Evolutionary conservation across 2,888 invertebrate genomes (phyloP).

Genomic region (Orthosia cruda): DNA sequence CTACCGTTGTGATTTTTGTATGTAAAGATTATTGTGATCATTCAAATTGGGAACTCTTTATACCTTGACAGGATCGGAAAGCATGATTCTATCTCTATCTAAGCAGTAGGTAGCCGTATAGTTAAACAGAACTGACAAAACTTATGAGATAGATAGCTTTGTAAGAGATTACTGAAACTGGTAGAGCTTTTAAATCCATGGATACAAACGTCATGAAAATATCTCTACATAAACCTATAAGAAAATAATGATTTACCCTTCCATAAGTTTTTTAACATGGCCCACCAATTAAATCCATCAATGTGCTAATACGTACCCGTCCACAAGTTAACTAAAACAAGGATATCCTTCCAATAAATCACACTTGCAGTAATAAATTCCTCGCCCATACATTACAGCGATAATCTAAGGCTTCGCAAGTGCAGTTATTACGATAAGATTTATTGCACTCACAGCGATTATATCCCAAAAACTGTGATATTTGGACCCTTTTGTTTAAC

Average conservation of each 20-base stretch:
- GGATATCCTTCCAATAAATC: slow-evolving; percentile 84
- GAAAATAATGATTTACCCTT: no score
- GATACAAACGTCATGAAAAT: neutral
- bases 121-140: no score
- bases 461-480: slow-evolving; percentile 90
- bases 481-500: slow-evolving; percentile 90
- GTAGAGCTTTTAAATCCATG: neutral
- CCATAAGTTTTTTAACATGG: neutral
- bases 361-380: slow-evolving; percentile 75
- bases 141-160: neutral
- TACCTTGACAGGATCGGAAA: neutral
- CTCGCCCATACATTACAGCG: slow-evolving; percentile 83
- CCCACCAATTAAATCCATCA: slow-evolving; percentile 35
- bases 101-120: neutral
- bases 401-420: slow-evolving; percentile 86
- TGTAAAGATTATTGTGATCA: no score
- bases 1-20: neutral
- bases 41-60: neutral
- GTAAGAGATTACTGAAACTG: neutral
- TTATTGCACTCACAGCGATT: slow-evolving; percentile 87
- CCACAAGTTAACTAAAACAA: slow-evolving; percentile 62
- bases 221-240: no score
- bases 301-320: slow-evolving; percentile 51
- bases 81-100: neutral
- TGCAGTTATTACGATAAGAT: slow-evolving; percentile 90